phyloP scores from a whole-genome alignment of 1,140 invertebrate genomes.

The Drosophila aff. region DNA sequence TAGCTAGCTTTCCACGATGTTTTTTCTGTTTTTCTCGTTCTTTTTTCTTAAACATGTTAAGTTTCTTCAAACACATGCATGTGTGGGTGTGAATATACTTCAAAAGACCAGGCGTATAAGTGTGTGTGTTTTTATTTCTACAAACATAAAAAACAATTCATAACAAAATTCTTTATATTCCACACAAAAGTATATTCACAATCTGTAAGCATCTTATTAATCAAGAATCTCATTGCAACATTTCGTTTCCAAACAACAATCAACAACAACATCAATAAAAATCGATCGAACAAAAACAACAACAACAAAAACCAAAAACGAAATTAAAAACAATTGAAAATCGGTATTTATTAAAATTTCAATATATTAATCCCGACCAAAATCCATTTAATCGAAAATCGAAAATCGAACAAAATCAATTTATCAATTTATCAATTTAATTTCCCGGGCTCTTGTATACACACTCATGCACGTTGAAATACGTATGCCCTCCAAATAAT shows the following conservation, averaged over 20 bases:
- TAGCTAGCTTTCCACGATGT: slow-evolving; percentile 5
- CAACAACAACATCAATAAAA: slow-evolving; percentile 66
- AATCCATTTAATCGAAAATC: slow-evolving; percentile 19
- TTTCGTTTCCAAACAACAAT: slow-evolving; percentile 76
- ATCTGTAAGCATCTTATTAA: slow-evolving; percentile 73
- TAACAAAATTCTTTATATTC: slow-evolving; percentile 68
- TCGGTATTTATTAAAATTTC: slow-evolving; percentile 45
- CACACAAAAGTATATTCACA: slow-evolving; percentile 58
- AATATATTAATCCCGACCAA: slow-evolving; percentile 31
- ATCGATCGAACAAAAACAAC: slow-evolving; percentile 49
- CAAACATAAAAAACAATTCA: slow-evolving; percentile 46
- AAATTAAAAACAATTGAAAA: slow-evolving; percentile 45
- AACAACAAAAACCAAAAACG: slow-evolving; percentile 48
- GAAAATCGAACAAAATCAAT: slow-evolving; percentile 28
- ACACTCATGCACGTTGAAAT: slow-evolving; percentile 52
- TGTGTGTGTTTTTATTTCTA: slow-evolving; percentile 56
- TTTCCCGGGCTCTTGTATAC: slow-evolving; percentile 26
- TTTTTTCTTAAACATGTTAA: not conserved
- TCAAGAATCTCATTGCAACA: slow-evolving; percentile 77
- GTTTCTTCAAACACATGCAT: slow-evolving; percentile 20
- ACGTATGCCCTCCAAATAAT: not conserved
- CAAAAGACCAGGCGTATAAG: slow-evolving; percentile 27
- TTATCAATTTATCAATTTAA: slow-evolving; percentile 30
- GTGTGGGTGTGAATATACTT: slow-evolving; percentile 34
- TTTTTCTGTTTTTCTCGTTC: slow-evolving; percentile 11